A percentile compares a stretch with the other conserved stretches of the same genome.
phyloP scores from a whole-genome alignment of 1,140 invertebrate genomes.

The Drosophila miranda region DNA sequence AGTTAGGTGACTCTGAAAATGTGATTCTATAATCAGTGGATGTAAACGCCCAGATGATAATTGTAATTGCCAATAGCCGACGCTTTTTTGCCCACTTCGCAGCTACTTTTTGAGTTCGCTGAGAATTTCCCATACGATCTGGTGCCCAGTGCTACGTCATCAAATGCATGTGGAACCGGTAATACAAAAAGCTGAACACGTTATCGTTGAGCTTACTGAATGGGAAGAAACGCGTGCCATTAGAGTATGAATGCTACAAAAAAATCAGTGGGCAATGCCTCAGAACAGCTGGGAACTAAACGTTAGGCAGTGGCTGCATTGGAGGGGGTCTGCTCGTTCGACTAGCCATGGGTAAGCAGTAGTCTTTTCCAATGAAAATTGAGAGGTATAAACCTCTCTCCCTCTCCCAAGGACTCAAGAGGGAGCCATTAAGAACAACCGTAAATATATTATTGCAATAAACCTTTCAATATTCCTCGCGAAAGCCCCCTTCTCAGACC shows the following conservation, averaged over 20 bases:
- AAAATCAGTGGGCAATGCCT: conserved; percentile 41
- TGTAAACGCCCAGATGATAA: conserved; percentile 29
- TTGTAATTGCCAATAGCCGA: conserved; percentile 8
- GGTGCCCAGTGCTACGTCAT: conserved; percentile 34
- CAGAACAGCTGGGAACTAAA: conserved; percentile 11
- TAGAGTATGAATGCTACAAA: neutral
- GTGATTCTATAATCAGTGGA: conserved; percentile 19
- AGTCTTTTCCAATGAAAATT: too few relatives aligned
- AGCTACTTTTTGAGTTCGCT: neutral
- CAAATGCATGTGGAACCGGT: conserved; percentile 35
- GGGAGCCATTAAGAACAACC: too few relatives aligned
- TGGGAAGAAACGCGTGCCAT: conserved; percentile 46
- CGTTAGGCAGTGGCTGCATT: conserved; percentile 13
- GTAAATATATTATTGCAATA: too few relatives aligned
- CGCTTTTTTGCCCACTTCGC: conserved; percentile 28
- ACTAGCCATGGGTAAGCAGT: too few relatives aligned
- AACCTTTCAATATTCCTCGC: too few relatives aligned
- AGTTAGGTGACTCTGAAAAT: neutral
- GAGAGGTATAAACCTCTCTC: too few relatives aligned
- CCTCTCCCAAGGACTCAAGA: too few relatives aligned
- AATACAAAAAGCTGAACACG: conserved; percentile 5
- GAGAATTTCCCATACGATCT: conserved; percentile 41
- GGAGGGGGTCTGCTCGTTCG: too few relatives aligned
- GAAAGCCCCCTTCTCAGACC: neutral
- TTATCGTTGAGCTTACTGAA: neutral